Percentiles rank a stretch among this genome's conserved stretches.
phyloP scores from a whole-genome alignment of 2,888 invertebrate species.

The Spatulosminthurus flaviceps region DNA sequence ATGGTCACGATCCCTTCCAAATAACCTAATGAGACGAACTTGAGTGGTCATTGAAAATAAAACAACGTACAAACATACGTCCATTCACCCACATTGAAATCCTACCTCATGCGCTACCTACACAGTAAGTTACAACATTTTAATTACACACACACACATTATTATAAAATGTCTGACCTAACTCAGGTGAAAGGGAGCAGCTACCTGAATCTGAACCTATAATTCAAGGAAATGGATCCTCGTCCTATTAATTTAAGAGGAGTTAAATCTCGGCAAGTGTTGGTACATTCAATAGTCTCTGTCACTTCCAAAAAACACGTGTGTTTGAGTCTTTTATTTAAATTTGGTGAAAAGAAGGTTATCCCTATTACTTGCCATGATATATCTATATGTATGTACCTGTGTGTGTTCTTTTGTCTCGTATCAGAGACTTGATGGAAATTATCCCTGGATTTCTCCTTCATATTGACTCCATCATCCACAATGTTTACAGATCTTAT shows the following conservation, averaged over 20 bases:
- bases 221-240: not conserved
- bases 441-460: not conserved
- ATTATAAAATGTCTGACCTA: no score
- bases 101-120: no score
- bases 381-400: not conserved
- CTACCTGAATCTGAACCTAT: no score
- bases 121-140: no score
- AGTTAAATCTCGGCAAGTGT: not conserved
- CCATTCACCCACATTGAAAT: no score
- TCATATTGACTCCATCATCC: not conserved
- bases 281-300: not conserved
- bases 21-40: not conserved
- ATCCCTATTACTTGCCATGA: not conserved
- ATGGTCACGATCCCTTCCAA: slow-evolving; percentile 1
- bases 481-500: not conserved
- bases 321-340: no score
- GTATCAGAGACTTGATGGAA: not conserved
- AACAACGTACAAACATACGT: not conserved
- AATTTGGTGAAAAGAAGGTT: not conserved
- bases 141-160: no score
- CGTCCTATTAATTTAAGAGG: not conserved
- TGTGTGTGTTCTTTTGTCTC: no score
- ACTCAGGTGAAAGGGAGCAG: no score
- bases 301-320: no score
- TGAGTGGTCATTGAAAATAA: slow-evolving; percentile 11